Evolutionary conservation across 2,888 invertebrate species (phyloP).

Genomic region (Lasioglossum vierecki): DNA sequence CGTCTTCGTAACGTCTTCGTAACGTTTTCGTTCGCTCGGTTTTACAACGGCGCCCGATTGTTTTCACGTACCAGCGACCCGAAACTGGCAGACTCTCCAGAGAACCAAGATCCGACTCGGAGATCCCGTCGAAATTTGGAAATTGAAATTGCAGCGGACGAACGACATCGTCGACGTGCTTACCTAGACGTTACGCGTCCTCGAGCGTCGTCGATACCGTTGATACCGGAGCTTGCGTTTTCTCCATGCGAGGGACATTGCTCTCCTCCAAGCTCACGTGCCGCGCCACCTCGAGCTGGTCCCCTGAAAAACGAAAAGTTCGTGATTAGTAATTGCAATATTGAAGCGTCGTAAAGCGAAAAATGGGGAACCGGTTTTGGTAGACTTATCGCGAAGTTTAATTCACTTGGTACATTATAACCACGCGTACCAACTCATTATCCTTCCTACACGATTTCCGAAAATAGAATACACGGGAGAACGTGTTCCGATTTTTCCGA

Average conservation of each 20-base stretch:
- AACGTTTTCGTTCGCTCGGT: neutral
- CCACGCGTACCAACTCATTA: no score
- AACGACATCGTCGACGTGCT: conserved; percentile 32
- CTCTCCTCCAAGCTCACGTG: conserved; percentile 68
- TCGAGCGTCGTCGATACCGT: conserved; percentile 66
- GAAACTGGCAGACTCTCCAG: neutral
- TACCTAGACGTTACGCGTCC: conserved; percentile 73
- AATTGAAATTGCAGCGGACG: neutral
- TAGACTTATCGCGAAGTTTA: no score
- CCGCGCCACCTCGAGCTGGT: conserved; percentile 28
- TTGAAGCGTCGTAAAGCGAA: no score
- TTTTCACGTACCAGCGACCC: neutral
- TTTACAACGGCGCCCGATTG: conserved; percentile 3
- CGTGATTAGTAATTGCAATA: neutral
- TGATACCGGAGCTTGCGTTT: conserved; percentile 62
- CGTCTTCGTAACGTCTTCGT: conserved; percentile 1
- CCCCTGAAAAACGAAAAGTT: conserved; percentile 38
- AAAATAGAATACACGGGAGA: no score
- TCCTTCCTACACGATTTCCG: no score
- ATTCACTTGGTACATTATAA: no score
- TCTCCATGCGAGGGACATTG: conserved; percentile 62
- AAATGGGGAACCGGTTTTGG: no score
- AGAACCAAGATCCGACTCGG: neutral
- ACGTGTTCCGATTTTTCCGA: neutral
- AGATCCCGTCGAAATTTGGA: neutral